Base-by-base conservation (phyloP, 2,113 vertebrate species). In the Dolichallabes microphthalmus region DNA sequence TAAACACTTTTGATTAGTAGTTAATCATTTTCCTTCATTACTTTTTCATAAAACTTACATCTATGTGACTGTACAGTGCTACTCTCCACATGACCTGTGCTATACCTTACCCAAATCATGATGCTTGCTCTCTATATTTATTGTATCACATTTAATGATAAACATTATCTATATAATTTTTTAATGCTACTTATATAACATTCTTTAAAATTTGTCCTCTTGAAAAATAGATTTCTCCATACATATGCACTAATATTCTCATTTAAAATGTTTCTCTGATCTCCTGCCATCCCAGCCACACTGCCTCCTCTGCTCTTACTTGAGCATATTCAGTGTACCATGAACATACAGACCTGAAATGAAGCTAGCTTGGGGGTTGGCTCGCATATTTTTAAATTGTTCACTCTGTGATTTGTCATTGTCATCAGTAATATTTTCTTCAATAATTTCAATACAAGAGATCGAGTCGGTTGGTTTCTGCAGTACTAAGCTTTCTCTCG, bases 331-430 rank as follows among this genome's bases (percentile, higher is more conserved):
- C 61, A 58, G 19, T n/a, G 77, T 9, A 39, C 58, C 22, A 86
- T 58, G 14, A 60, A 11, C 52, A 52, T 50, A 76, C 53, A 17
- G 86, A 93, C 91, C 90, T 91, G 60, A 78, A n/a, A 53, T 30
- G 14, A 4, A 5, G 7, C 27, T 84, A 30, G 79, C 32, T 27
- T 20, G 45, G 0, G 17, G 30, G 45, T 35, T 71, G 4, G 22
- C 85, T 22, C 79, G 55, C 25, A 86, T 88, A 55, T 66, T n/a
- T 78, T 88, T 86, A 32, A 75, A 82, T 57, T 77, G 25, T 27
- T 88, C 78, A 0, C 0, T 15, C 5, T 60, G 39, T 50, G 19
- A 20, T 85, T 87, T 88, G 61, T 71, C 81, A 27, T 66, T 25
- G 10, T 53, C 57, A 39, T 60, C 52, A 13, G 74, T 22, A 45